Evolutionary conservation across 2,888 invertebrate species (phyloP).

Genomic region (Adela reaumurella): DNA sequence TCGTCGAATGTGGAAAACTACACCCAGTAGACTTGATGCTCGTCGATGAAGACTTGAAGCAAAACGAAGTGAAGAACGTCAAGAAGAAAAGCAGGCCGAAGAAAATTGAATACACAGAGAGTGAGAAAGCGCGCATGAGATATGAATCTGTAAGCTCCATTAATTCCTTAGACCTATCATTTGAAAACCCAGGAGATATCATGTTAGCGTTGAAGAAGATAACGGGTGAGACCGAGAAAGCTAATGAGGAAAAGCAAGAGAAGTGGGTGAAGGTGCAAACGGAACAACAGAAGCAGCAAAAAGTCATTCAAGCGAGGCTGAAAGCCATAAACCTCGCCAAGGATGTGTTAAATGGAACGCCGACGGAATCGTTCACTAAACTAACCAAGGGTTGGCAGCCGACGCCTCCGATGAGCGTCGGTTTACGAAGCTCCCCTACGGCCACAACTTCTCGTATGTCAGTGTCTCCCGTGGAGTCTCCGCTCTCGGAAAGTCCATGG

Average conservation of each 20-base stretch:
- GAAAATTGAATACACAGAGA: slow-evolving; percentile 44
- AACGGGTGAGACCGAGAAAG: slow-evolving; percentile 27
- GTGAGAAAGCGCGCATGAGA: slow-evolving; percentile 39
- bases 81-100: slow-evolving; percentile 42
- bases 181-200: slow-evolving; percentile 35
- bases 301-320: slow-evolving; percentile 44
- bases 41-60: slow-evolving; percentile 48
- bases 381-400: slow-evolving; percentile 28
- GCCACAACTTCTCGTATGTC: slow-evolving; percentile 26
- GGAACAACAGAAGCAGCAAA: slow-evolving; percentile 41
- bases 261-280: slow-evolving; percentile 48
- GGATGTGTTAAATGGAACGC: slow-evolving; percentile 35
- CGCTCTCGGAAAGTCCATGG: slow-evolving; percentile 20
- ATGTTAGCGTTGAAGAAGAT: slow-evolving; percentile 35
- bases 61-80: slow-evolving; percentile 31
- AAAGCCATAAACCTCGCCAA: slow-evolving; percentile 39
- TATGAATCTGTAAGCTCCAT: slow-evolving; percentile 42
- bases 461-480: slow-evolving; percentile 32
- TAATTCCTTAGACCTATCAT: slow-evolving; percentile 36
- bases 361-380: slow-evolving; percentile 34
- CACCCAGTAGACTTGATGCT: slow-evolving; percentile 44
- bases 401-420: slow-evolving; percentile 13
- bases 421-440: slow-evolving; percentile 9
- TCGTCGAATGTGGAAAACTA: slow-evolving; percentile 34
- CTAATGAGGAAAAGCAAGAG: slow-evolving; percentile 23